A percentile compares a stretch with the other conserved stretches of the same genome.
phyloP scores from a whole-genome alignment of 2,888 invertebrate genomes.

The Peribatodes rhomboidaria region DNA sequence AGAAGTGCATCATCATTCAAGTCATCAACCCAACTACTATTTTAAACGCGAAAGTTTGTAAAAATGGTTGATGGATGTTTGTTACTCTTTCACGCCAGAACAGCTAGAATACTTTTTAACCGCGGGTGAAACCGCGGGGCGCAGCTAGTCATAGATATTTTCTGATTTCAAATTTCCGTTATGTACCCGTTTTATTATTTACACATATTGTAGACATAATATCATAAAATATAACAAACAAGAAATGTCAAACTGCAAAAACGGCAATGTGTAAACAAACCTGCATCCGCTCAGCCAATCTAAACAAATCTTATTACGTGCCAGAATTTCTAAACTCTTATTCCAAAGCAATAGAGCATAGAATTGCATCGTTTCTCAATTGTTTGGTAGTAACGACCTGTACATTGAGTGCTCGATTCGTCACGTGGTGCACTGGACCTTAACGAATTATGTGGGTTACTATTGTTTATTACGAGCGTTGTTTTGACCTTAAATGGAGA shows the following conservation, averaged over 20 bases:
- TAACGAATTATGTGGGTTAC: conserved; percentile 15
- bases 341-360: conserved; percentile 4
- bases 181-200: too few species aligned
- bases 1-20: too few species aligned
- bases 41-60: too few species aligned
- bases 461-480: not conserved
- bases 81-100: too few species aligned
- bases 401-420: conserved; percentile 16
- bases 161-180: too few species aligned
- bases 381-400: conserved; percentile 21
- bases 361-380: not conserved
- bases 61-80: too few species aligned
- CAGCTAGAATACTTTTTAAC: too few species aligned
- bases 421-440: conserved; percentile 18
- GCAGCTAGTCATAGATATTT: too few species aligned
- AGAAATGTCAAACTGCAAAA: not conserved
- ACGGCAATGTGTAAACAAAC: not conserved
- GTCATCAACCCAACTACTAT: too few species aligned
- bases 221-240: not conserved
- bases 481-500: not conserved
- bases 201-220: not conserved
- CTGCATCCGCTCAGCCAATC: not conserved
- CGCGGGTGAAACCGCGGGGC: too few species aligned
- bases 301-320: conserved; percentile 8
- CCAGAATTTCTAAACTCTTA: not conserved